Percentiles rank a stretch among this genome's conserved stretches.
These are phyloP conservation scores for Cydia pomonella DNA, from an alignment of 1,140 invertebrate genomes.

Conservation along the genomic window DNA sequence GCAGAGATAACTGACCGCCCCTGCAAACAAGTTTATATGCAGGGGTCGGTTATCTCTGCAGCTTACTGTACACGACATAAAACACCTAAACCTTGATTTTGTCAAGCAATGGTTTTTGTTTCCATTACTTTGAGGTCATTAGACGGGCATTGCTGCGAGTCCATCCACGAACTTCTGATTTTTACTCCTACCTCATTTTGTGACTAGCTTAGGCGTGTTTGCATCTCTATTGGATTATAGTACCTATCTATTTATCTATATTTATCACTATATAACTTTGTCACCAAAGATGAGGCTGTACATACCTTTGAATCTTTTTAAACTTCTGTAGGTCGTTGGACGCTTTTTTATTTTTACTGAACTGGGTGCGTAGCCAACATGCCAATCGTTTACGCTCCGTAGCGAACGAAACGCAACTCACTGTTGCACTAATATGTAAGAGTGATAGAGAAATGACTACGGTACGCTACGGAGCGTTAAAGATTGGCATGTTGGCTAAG, in stretches of 20 bases:
- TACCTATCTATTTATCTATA: constrained; percentile 46
- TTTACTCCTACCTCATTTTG: constrained; percentile 77
- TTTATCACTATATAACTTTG: constrained; percentile 60
- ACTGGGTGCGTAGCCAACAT: no score
- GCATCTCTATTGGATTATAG: constrained; percentile 36
- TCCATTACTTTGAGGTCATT: neutral
- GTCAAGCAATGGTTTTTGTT: neutral
- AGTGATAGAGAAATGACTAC: no score
- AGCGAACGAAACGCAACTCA: no score
- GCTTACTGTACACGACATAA: neutral
- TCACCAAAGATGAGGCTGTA: constrained; percentile 78
- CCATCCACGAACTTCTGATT: constrained; percentile 69
- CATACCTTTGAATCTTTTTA: constrained; percentile 36
- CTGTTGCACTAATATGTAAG: no score
- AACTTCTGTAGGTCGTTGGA: constrained; percentile 9
- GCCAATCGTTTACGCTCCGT: no score
- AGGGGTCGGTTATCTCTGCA: no score
- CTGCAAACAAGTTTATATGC: no score
- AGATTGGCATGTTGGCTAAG: no score
- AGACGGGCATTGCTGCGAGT: constrained; percentile 42
- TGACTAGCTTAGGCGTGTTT: constrained; percentile 65
- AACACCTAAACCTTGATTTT: neutral
- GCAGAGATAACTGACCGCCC: no score
- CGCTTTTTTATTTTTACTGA: constrained; percentile 11
- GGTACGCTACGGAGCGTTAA: no score